phyloP scores from a whole-genome alignment of 2,797 vertebrate species.

The Falco concolor region DNA sequence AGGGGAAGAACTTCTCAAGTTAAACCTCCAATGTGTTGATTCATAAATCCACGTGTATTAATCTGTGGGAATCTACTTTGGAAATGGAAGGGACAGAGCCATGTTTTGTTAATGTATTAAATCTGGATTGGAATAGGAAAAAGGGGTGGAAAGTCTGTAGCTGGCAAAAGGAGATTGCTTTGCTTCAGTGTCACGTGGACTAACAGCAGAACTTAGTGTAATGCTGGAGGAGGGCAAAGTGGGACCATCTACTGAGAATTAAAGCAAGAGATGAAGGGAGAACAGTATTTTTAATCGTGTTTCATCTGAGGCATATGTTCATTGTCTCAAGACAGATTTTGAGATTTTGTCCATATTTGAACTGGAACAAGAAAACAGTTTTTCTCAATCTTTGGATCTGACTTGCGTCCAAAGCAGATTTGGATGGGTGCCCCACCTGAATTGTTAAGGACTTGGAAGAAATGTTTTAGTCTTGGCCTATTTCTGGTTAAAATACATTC shows the following conservation, averaged over 20 bases:
- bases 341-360: conserved; percentile 54
- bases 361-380: conserved; percentile 53
- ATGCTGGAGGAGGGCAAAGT: not conserved
- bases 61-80: not conserved
- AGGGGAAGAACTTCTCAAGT: not conserved
- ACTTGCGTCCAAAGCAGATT: conserved; percentile 48
- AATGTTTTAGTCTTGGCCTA: conserved; percentile 17
- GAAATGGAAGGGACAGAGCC: not conserved
- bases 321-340: conserved; percentile 57
- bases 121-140: not conserved
- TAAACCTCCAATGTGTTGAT: not conserved
- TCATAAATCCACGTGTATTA: not conserved
- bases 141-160: not conserved
- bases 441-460: conserved; percentile 47
- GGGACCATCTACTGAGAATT: not conserved
- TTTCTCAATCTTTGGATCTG: conserved; percentile 38
- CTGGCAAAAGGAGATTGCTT: not conserved
- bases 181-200: accelerated
- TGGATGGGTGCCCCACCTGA: conserved; percentile 49
- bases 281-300: not conserved
- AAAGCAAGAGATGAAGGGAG: not conserved
- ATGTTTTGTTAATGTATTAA: not conserved
- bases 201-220: not conserved
- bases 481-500: conserved; percentile 23
- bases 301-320: conserved; percentile 34